Evolutionary conservation across 2,888 invertebrate genomes (phyloP), one percentile per base, ranked within the genome.

Genomic region (Lasioglossum leucozonium): DNA sequence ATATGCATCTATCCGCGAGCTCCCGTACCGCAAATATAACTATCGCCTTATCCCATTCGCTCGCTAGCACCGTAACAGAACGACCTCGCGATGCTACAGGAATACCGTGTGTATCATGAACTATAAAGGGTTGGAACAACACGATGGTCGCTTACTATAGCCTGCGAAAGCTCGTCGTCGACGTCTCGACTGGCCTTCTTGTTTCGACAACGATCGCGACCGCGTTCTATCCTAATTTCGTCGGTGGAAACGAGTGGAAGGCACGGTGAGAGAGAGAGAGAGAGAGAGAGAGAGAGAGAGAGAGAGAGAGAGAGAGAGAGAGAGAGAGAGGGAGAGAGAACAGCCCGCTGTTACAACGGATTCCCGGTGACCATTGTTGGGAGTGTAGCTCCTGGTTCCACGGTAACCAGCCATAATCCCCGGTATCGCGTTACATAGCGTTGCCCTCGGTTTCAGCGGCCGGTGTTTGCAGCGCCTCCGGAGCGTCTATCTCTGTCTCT

Each of bases 351-450:
- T 58, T 58, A 58, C 26, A 65, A 65, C 65, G 65, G 34, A 65
- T 34, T 65, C 65, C 8, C 65, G 2, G 65, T 30, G 65, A 65
- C 30, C 65, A 34, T 65, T 34, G 65, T 34, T 18, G 65, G 2
- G 10, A 34, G 3, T 34, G 65, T 34, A 65, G 34, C 18, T 65
- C 8, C 65, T 34, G 65, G 65, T 34, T 34, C 34, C 34, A 65
- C 65, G 30, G 30, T 75, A 75, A 44, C 34, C 26, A 67, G 22
- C 18, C 37, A 67, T 73, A 79, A 79, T 69, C 55, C 42, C 10
- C 6, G 13, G 44, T 73, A 67, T 81, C 72, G 51, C 67, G 16
- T 81, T 81, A 55, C 67, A 16, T 16, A 18, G 40, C 22, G 13
- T n/a, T n/a, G 47, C 58, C 37, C 69, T 80, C 47, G 44, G 51